Base-by-base conservation (phyloP, 2,888 invertebrate genomes). In the Halictus quadricinctus region DNA sequence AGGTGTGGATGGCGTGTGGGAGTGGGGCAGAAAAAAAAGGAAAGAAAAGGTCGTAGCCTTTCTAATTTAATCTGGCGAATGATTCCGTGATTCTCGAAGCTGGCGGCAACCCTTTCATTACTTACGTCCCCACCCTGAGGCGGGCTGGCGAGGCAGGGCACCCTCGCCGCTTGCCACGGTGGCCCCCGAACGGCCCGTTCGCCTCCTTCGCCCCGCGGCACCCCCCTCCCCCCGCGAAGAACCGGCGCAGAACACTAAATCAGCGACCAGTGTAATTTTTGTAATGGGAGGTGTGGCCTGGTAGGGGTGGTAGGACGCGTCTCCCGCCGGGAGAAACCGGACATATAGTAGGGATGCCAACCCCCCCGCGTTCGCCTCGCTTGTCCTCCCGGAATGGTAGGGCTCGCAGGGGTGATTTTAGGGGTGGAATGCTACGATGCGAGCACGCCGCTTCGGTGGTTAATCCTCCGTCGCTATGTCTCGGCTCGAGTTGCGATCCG, bases 61-160 rank as follows among this genome's bases (percentile, higher is more conserved):
- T 94, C 94, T 94, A 94, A 94, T 94, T 94, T 94, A 94, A 94
- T 94, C 94, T 94, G 93, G 93, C 93, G 94, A 94, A 94, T 94
- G 94, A 94, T 94, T 94, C 93, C 94, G 94, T 94, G 94, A 94
- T 94, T 94, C 94, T 92, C 92, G 92, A 92, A 91, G 92, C 91
- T 90, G 90, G 84, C 89, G 90, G 90, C 94, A 94, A 94, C 94
- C 94, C 94, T 94, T 94, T 94, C 94, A 94, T 94, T 94, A 94
- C 94, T 94, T 94, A 94, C 92, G 86, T 93, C 92, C 91, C 91
- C 92, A 91, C 90, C 91, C 86, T 85, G 76, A 10, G 77, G 60
- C 69, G 21, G 41, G 36, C 69, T 70, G 70, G 70, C 66, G 66
- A 69, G 76, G 85, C 84, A 46, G 66, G 66, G 84, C 81, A 79